Evolutionary conservation across 2,797 vertebrate species (phyloP).

Genomic region (Lates japonicus): DNA sequence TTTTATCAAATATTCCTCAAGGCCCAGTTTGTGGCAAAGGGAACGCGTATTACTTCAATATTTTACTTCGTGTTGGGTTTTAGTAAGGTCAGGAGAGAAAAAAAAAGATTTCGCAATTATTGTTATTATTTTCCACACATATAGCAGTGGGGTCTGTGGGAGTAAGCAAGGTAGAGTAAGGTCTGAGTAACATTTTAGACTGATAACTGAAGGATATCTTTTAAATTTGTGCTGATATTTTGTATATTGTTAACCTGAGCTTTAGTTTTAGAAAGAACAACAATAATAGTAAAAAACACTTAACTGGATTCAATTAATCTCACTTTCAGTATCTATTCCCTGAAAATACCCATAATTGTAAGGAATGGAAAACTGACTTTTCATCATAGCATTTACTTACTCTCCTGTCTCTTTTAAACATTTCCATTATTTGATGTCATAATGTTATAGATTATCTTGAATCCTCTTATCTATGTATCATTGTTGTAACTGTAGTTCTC

Average conservation of each 20-base stretch:
- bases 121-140: background rate
- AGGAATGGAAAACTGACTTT: no score
- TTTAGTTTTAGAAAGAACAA: no score
- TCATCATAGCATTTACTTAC: background rate
- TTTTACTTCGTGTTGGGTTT: background rate
- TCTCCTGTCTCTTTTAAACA: background rate
- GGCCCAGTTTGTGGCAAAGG: background rate
- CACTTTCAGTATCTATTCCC: no score
- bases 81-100: background rate
- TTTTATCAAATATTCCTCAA: no score
- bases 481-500: background rate
- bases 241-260: background rate
- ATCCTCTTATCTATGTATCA: background rate
- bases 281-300: no score
- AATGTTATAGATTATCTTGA: background rate
- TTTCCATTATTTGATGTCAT: background rate
- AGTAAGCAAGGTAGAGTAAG: background rate
- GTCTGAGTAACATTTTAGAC: background rate
- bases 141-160: background rate
- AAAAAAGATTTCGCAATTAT: background rate
- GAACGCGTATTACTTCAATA: no score
- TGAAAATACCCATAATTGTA: no score
- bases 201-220: background rate
- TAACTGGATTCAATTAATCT: no score
- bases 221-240: background rate